A percentile compares a stretch with the other conserved stretches of the same genome.
phyloP scores from a whole-genome alignment of 1,140 invertebrate species.

The Probaryconus sp. region DNA sequence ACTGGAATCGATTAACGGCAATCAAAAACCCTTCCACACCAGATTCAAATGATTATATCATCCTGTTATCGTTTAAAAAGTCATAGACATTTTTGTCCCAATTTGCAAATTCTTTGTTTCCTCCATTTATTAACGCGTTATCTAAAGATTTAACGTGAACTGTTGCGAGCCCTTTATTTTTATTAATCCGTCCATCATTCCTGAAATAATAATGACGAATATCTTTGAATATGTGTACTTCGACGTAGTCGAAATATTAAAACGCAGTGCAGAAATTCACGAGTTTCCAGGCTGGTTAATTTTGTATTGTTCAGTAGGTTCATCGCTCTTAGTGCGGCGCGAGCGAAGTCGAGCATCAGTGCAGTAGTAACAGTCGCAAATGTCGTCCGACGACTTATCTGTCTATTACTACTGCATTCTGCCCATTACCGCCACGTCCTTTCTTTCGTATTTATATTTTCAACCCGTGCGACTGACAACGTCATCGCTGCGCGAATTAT shows the following conservation, averaged over 20 bases:
- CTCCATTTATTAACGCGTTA: too few species aligned
- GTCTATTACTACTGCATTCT: conserved; percentile 54
- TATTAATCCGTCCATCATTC: background rate
- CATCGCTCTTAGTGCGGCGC: conserved; percentile 34
- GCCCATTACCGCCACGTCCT: conserved; percentile 35
- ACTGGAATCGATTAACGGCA: too few species aligned
- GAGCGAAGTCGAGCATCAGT: conserved; percentile 21
- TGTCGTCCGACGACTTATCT: conserved; percentile 48
- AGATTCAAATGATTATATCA: too few species aligned
- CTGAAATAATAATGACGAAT: conserved; percentile 19
- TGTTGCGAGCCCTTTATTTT: conserved; percentile 3
- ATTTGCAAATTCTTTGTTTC: too few species aligned
- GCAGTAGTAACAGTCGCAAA: conserved; percentile 49
- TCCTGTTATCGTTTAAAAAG: too few species aligned
- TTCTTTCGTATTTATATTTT: conserved; percentile 43
- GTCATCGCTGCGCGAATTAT: conserved; percentile 29
- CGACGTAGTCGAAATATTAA: conserved; percentile 7
- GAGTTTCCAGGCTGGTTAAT: conserved; percentile 40
- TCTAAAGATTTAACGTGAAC: too few species aligned
- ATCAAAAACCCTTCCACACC: too few species aligned
- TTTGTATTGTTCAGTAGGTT: conserved; percentile 49
- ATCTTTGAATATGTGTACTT: conserved; percentile 15
- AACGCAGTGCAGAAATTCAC: conserved; percentile 29
- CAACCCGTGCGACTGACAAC: conserved; percentile 33
- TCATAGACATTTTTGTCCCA: too few species aligned